Evolutionary conservation across 2,888 invertebrate genomes (phyloP), one percentile per base, ranked within the genome.

Genomic region (Nephrotoma appendiculata): DNA sequence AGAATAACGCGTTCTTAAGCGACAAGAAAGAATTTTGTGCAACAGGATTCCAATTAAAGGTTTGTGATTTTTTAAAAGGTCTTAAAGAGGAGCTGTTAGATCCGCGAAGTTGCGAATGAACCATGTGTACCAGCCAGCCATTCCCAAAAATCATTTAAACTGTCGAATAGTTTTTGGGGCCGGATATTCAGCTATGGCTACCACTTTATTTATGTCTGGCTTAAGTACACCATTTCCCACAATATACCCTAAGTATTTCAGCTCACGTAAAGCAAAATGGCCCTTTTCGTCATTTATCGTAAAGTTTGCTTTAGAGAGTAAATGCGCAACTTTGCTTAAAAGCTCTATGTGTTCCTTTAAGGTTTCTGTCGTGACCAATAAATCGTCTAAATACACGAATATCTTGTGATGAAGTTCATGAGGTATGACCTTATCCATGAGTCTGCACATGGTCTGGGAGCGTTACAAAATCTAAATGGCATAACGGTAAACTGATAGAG

Each of bases 391-490:
- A 57, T 57, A 11, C 19, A 57, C 57, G 12, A 57, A 57, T 11
- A 57, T n/a, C 12, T 57, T 5, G 88, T 88, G 1, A 89, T 87
- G 0, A 57, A 57, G 15, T 57, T 57, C 12, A 57, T 57, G 57
- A 89, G 31, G 31, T 31, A 31, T 2, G 31, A 31, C 31, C 31
- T 31, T 31, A 31, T 31, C 2, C 2, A 31, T 87, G 11, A 89
- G 84, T 2, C 89, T 83, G 83, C 89, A 57, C 15, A 57, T 57
- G 2, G 57, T 90, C 6, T 87, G 31, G 31, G 31, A 2, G 31
- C 31, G 31, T 3, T 31, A 31, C 3, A 3, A 31, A 3, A 2
- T 31, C 19, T 1, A 1, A 19, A 19, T 19, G 19, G 19, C 19
- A 19, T 19, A 1, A 19, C 19, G 19, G 19, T 19, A 19, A 19